Base-by-base conservation (phyloP, 2,797 vertebrate species). In the Chloroceryle amazona region DNA sequence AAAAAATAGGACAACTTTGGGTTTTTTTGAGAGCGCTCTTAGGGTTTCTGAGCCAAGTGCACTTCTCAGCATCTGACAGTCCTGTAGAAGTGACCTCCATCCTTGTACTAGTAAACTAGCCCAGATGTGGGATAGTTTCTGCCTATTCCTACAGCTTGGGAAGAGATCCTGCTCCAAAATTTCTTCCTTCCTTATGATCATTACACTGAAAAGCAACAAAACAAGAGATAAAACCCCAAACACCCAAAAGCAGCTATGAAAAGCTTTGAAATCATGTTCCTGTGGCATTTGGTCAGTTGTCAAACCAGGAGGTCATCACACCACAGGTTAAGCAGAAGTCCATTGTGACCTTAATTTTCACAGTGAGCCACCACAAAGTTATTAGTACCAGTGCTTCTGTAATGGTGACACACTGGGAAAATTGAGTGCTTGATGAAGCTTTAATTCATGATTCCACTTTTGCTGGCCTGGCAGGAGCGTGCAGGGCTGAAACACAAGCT, bases 301-400 rank as follows among this genome's bases (percentile, higher is more conserved):
- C 52, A 23, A 39, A 71, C 67, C 42, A 29, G 68, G 79, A 66
- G 20, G 74, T 60, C 71, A 80, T 86, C 66, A 29, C 20, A 33
- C 79, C 49, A 80, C 54, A 85, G 68, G 46, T 54, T n/a, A 75
- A 81, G 74, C 83, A 79, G 80, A 80, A 58, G 63, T 51, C 55
- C 47, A 28, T 55, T 66, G 75, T 72, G 62, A 73, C 81, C 68
- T 93, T 89, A 55, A 68, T 93, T 95, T 87, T 81, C 93, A 42
- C 62, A 65, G 21, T 68, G 68, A 88, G 81, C 63, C 90, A 52
- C 41, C 87, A 39, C 26, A 42, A 52, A 89, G 63, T 31, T 89
- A 41, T 81, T 10, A 26, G 61, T 20, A 13, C 13, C 2, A 6
- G 54, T 17, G 42, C 55, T 75, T 76, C 91, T 70, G 49, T 58